Conservation (phyloP, 2,888 invertebrate species). For the Cephus pygmeus region DNA sequence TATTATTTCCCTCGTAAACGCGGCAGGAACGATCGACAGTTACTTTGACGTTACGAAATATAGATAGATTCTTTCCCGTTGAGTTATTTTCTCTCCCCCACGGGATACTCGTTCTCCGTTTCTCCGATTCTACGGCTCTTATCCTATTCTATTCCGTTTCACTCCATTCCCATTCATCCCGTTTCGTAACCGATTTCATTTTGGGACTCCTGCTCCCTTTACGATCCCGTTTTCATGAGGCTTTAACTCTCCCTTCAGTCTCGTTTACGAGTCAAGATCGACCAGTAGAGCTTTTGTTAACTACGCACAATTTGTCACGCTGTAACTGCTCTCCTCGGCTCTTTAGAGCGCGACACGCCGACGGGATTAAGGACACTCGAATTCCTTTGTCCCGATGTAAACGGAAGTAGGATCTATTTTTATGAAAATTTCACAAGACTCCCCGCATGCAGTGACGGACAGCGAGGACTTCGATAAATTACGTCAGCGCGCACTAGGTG, state of each 20-base stretch:
- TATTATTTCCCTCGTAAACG: constrained; percentile 41
- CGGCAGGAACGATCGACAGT: constrained; percentile 35
- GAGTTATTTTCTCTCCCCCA: not conserved
- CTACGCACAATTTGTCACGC: constrained; percentile 22
- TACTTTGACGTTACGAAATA: constrained; percentile 28
- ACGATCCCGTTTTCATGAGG: constrained; percentile 43
- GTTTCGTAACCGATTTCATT: constrained; percentile 1
- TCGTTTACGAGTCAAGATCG: constrained; percentile 11
- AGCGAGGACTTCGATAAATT: not conserved
- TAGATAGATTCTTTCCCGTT: not conserved
- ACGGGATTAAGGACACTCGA: constrained; percentile 4
- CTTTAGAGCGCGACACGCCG: not conserved
- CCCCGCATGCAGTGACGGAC: not conserved
- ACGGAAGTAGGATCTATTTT: not conserved
- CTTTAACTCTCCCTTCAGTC: constrained; percentile 28
- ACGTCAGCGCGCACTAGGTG: not conserved
- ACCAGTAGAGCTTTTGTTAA: constrained; percentile 14
- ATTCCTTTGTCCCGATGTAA: not conserved
- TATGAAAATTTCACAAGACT: not conserved
- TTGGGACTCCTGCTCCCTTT: constrained; percentile 23
- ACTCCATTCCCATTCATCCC: not conserved
- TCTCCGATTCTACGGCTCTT: not conserved
- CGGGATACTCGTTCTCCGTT: not conserved
- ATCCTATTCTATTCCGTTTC: not conserved
- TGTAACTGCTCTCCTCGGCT: constrained; percentile 13